Percentiles rank a stretch among this genome's conserved stretches.
These are phyloP conservation scores for Augiades crinisus DNA, from an alignment of 2,888 invertebrate genomes.

Conservation along the genomic window DNA sequence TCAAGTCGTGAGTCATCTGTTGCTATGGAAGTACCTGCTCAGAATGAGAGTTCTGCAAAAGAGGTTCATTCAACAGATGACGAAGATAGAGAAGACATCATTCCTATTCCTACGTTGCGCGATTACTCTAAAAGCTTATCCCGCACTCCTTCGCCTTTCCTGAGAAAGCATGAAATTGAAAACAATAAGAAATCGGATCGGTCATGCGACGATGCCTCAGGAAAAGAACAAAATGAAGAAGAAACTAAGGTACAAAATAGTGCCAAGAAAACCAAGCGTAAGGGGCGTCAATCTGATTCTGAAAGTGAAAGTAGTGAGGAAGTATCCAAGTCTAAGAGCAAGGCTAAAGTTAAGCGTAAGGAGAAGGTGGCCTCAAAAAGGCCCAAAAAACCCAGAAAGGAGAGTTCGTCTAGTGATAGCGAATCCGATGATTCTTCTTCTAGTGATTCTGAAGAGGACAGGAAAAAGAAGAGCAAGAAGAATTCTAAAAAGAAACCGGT, in stretches of 20 bases:
- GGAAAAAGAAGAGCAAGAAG: slow-evolving; percentile 76
- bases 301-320: slow-evolving; percentile 74
- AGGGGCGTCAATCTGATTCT: slow-evolving; percentile 74
- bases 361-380: slow-evolving; percentile 82
- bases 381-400: slow-evolving; percentile 71
- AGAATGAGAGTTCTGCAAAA: slow-evolving; percentile 53
- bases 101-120: slow-evolving; percentile 58
- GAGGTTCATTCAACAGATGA: slow-evolving; percentile 63
- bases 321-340: slow-evolving; percentile 64
- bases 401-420: slow-evolving; percentile 73
- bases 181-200: slow-evolving; percentile 65
- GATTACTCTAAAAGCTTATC: slow-evolving; percentile 89
- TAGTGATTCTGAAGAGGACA: slow-evolving; percentile 74
- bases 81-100: slow-evolving; percentile 66
- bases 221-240: slow-evolving; percentile 73
- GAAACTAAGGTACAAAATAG: slow-evolving; percentile 54
- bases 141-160: slow-evolving; percentile 93
- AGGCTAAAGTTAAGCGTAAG: slow-evolving; percentile 71
- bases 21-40: slow-evolving; percentile 58
- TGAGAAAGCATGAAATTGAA: slow-evolving; percentile 84
- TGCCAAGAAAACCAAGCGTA: slow-evolving; percentile 73
- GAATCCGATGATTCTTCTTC: slow-evolving; percentile 77
- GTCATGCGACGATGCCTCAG: slow-evolving; percentile 67
- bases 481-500: slow-evolving; percentile 68
- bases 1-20: slow-evolving; percentile 74